A percentile compares a stretch with the other conserved stretches of the same genome.
phyloP scores from a whole-genome alignment of 2,797 vertebrate species.

The Manis javanica region DNA sequence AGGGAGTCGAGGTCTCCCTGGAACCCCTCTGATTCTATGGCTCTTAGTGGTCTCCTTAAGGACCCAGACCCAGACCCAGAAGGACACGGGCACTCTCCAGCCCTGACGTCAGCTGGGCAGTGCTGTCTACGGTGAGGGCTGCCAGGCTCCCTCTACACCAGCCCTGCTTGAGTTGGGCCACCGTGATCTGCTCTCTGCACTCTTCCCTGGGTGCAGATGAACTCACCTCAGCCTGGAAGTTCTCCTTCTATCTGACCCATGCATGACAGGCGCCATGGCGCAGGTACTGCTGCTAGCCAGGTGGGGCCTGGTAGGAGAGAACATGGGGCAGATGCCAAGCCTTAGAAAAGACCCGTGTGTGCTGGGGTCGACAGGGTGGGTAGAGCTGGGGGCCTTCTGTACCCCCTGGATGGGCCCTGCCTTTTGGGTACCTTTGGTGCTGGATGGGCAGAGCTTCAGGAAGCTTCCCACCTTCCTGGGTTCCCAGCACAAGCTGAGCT shows the following conservation, averaged over 20 bases:
- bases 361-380: too few species aligned
- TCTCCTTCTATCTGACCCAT: not conserved
- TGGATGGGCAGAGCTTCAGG: not conserved
- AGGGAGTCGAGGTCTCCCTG: not conserved
- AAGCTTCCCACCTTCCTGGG: not conserved
- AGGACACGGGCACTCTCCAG: not conserved
- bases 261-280: not conserved
- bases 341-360: not conserved
- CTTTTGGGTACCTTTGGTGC: not conserved
- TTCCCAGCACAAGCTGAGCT: not conserved
- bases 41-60: not conserved
- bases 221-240: not conserved
- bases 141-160: not conserved
- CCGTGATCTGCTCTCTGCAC: accelerated
- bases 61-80: not conserved
- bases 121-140: too few species aligned
- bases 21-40: not conserved
- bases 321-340: not conserved
- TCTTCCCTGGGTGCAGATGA: not conserved
- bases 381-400: not conserved
- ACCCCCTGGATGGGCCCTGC: not conserved
- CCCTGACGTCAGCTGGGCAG: not conserved
- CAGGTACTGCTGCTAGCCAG: not conserved
- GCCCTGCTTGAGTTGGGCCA: too few species aligned
- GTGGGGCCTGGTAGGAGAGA: not conserved